phyloP scores from a whole-genome alignment of 1,140 invertebrate genomes.

The Drosophila guanche region DNA sequence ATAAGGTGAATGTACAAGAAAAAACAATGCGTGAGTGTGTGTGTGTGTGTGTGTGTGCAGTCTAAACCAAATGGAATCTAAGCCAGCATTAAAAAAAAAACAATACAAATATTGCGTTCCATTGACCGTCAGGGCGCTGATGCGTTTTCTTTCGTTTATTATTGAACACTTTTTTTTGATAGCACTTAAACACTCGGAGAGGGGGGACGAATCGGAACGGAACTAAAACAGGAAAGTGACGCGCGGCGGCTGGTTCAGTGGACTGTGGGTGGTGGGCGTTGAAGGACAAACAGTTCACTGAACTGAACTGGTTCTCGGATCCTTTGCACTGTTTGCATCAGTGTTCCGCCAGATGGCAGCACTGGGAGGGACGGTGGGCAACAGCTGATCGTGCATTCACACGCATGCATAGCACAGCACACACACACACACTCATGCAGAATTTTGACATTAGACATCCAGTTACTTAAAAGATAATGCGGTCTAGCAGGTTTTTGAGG shows the following conservation, averaged over 20 bases:
- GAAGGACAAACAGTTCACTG: constrained; percentile 22
- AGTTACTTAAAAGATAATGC: constrained; percentile 25
- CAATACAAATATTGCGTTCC: constrained; percentile 47
- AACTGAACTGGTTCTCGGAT: too few species aligned
- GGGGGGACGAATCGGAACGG: not conserved
- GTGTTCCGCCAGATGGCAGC: constrained; percentile 9
- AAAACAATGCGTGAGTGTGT: constrained; percentile 33
- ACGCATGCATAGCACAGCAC: constrained; percentile 11
- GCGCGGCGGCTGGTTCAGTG: constrained; percentile 4
- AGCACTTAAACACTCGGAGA: constrained; percentile 21
- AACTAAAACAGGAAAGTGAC: constrained; percentile 36
- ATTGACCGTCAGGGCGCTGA: constrained; percentile 47
- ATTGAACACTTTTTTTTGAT: constrained; percentile 4
- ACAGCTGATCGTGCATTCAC: constrained; percentile 39
- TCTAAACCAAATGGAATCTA: constrained; percentile 34
- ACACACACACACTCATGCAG: constrained; percentile 14
- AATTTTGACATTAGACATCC: constrained; percentile 11
- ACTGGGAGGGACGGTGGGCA: not conserved
- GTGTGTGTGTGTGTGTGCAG: constrained; percentile 35
- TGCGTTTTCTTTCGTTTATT: constrained; percentile 24
- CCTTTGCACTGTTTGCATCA: too few species aligned
- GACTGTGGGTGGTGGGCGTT: constrained; percentile 3
- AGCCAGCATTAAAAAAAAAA: constrained; percentile 6
- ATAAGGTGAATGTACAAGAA: constrained; percentile 35
- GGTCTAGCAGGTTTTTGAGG: constrained; percentile 34